Evolutionary conservation across 2,888 invertebrate genomes (phyloP), one percentile per base, ranked within the genome.

Genomic region (Tryphoninae sp.): DNA sequence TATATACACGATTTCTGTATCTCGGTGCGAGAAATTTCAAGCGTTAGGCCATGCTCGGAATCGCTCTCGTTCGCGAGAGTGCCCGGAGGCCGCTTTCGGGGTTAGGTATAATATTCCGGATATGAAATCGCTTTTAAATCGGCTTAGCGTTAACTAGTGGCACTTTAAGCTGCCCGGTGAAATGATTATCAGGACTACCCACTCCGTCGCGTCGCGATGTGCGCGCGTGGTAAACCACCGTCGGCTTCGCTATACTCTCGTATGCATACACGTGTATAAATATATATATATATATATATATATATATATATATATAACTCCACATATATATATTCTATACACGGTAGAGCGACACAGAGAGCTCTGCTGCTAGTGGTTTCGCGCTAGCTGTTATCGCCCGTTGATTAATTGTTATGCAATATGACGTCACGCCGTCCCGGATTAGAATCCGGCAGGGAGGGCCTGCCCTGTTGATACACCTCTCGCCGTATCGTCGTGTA

Each of bases 401-500:
- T 90, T 91, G 92, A 92, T 92, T 92, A 92, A 92, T 92, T 92
- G 92, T 91, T 92, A 92, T 92, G 92, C 92, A 92, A 92, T 92
- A 92, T 92, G 92, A 92, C 91, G 91, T 91, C 90, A 91, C 89
- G 87, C 87, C 87, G 88, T 86, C 85, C 88, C 88, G 91, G 91
- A 91, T 91, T 91, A 91, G 91, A 90, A 90, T 89, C 83, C 89
- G 86, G 88, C 86, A 88, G 86, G 86, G 85, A 84, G 85, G 80
- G 45, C 51, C 73, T 69, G 72, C 81, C 85, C 84, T 74, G 81
- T 64, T 83, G 72, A 81, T 83, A 71, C 85, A 42, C 80, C 69
- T 81, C 85, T 77, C 73, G 64, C 73, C 62, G 49, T 59, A 72
- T 72, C 82, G 81, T 71, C 77, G 69, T 55, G 68, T 75, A 78